Evolutionary conservation across 2,113 vertebrate genomes (phyloP), one percentile per base, ranked within the genome.

Genomic region (Platanista minor): DNA sequence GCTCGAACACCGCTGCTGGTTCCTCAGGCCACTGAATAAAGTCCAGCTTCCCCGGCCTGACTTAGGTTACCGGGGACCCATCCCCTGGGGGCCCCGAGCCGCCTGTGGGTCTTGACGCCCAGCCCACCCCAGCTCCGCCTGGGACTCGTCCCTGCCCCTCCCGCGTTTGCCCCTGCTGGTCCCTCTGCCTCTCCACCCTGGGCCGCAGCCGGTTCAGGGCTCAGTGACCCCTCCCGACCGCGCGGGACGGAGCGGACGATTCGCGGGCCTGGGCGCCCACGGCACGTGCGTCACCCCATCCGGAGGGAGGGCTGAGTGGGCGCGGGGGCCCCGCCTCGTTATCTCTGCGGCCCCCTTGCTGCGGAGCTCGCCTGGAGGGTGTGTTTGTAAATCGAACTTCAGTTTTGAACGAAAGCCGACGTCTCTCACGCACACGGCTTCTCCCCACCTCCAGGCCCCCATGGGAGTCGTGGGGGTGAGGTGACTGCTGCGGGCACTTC

Each of bases 321-420:
- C 0, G 8, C 20, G 25, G 46, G 57, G 10, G 21, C 23, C 8
- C 5, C 14, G 1, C 59, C 80, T n/a, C 21, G 11, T 4, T 23
- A 21, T 46, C 11, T 43, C 81, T 36, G 46, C 2, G 1, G 29
- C 15, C 75, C n/a, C 72, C 71, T 72, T 17, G 20, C 61, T 4
- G 12, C 14, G n/a, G 27, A 20, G 11, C 3, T 1, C 62, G 59
- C 4, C 46, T 18, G 27, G 20, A 1, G 1, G 8, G 7, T 4
- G 15, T 33, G 17, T 61, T 12, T 20, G 17, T 18, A 18, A n/a
- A 39, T 6, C 1, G 17, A 20, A 15, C 25, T 61, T 69, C 17
- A 2, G 36, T 54, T 27, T 39, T 8, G 17, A 62, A 61, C 23
- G n/a, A 29, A 80, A 69, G 52, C 11, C 2, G 64, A 14, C 33